A percentile compares a stretch with the other conserved stretches of the same genome.
Conservation (phyloP, 2,888 invertebrate species). For the Andrena hattorfiana region DNA sequence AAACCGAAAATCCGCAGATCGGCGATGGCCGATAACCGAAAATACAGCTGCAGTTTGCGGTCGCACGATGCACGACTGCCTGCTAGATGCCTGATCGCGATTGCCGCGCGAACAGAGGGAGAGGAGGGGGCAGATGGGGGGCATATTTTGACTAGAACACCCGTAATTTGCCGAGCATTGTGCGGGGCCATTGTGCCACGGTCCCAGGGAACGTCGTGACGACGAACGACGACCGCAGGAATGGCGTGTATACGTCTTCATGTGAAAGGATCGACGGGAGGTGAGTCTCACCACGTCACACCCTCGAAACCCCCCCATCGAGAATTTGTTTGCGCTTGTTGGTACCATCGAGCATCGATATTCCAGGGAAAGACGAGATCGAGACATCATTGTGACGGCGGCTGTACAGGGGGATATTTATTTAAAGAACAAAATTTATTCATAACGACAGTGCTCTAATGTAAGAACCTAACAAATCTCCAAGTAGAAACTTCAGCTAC, state of each 20-base stretch:
- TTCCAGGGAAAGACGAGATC: constrained; percentile 21
- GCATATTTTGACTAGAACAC: constrained; percentile 82
- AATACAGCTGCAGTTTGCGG: constrained; percentile 84
- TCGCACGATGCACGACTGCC: constrained; percentile 75
- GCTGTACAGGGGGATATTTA: background rate
- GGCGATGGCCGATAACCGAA: constrained; percentile 82
- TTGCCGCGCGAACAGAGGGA: constrained; percentile 51
- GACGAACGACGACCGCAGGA: constrained; percentile 48
- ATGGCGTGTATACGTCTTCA: constrained; percentile 40
- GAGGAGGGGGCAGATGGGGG: constrained; percentile 3
- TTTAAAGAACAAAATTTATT: too few species aligned
- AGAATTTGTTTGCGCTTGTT: constrained; percentile 77
- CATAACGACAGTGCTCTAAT: background rate
- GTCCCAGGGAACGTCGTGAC: constrained; percentile 58
- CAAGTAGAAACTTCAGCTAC: background rate
- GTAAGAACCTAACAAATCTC: background rate
- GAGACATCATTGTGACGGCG: constrained; percentile 43
- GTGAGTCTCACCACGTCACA: constrained; percentile 19
- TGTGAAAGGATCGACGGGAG: constrained; percentile 53
- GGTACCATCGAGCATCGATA: constrained; percentile 50
- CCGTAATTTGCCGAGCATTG: constrained; percentile 83
- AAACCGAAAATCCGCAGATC: constrained; percentile 83
- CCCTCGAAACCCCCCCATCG: background rate
- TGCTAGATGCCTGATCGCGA: constrained; percentile 75
- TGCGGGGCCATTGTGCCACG: constrained; percentile 74